Evolutionary conservation across 2,888 invertebrate species (phyloP).

Genomic region (Tenthredo mesomela): DNA sequence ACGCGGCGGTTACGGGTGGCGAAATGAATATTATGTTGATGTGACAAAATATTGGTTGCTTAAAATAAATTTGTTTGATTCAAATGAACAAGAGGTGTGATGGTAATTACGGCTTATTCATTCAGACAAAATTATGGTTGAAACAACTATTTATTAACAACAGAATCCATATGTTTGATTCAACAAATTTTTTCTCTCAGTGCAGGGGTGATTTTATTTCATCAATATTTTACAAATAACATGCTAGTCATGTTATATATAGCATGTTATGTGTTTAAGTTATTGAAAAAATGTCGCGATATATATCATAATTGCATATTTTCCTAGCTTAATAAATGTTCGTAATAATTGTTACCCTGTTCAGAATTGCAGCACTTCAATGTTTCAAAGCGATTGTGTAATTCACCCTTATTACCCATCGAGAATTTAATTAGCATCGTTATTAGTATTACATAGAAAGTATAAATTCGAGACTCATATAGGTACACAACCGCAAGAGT

Average conservation of each 20-base stretch:
- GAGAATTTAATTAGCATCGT: neutral
- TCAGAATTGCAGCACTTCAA: neutral
- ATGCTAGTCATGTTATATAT: no score
- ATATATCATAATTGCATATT: neutral
- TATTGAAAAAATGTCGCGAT: neutral
- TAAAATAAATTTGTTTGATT: no score
- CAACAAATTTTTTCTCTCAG: no score
- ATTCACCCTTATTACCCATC: neutral
- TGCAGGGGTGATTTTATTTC: slow-evolving; percentile 2
- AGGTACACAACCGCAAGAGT: neutral
- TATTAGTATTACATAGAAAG: neutral
- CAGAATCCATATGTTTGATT: no score
- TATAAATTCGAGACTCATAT: neutral
- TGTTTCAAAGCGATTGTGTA: neutral
- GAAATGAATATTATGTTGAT: no score
- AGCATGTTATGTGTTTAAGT: neutral
- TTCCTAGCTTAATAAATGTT: neutral
- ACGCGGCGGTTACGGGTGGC: no score
- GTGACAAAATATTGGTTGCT: no score
- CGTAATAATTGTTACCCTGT: neutral
- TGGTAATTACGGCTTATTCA: no score
- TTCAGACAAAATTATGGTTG: no score
- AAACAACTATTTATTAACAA: no score
- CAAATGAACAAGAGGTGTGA: no score
- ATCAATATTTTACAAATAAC: neutral